Base-by-base conservation (phyloP, 2,888 invertebrate genomes). In the Callinectes sapidus region DNA sequence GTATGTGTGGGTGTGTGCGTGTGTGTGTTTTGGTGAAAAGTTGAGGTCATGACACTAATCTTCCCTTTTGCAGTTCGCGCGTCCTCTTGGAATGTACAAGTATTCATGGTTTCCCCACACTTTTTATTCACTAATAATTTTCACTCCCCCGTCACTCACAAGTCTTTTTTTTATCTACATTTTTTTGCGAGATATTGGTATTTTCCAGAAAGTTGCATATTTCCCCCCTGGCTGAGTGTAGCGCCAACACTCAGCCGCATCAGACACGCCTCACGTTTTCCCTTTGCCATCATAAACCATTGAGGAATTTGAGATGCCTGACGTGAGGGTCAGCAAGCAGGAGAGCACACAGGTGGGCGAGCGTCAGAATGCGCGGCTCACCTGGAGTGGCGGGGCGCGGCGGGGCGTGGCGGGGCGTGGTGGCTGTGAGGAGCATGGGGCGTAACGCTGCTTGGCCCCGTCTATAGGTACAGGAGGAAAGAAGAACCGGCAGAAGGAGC, bases 401-500 rank as follows among this genome's bases (percentile, higher is more conserved):
- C 23, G 71, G 71, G 71, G n/a, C n/a, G 28, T 13, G 71, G 71
- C 71, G 71, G 28, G 71, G 28, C 61, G 28, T 10, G 71, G 71
- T 28, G n/a, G 28, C 61, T 5, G 71, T 28, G 71, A 77, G 71
- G 71, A 28, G 71, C n/a, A 61, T 18, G 71, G 71, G 28, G 71
- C 71, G 28, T 81, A 81, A 81, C 81, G n/a, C 35, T 35, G 81
- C 32, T 28, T 87, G 90, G 90, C 85, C 14, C 39, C 77, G 66
- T 90, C 90, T 90, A 87, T 95, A 97, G 98, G 98, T 95, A 97
- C 98, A 94, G 98, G 98, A 95, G 98, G 98, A 92, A 98, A 98
- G 96, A 98, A 98, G 96, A 98, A 98, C 95, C 97, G 98, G 0
- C 98, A 98, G 96, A 98, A 98, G 96, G 98, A 98, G 96, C 97